A percentile compares a stretch with the other conserved stretches of the same genome.
Conservation (phyloP, 2,113 vertebrate genomes). For the Aramus guarauna region DNA sequence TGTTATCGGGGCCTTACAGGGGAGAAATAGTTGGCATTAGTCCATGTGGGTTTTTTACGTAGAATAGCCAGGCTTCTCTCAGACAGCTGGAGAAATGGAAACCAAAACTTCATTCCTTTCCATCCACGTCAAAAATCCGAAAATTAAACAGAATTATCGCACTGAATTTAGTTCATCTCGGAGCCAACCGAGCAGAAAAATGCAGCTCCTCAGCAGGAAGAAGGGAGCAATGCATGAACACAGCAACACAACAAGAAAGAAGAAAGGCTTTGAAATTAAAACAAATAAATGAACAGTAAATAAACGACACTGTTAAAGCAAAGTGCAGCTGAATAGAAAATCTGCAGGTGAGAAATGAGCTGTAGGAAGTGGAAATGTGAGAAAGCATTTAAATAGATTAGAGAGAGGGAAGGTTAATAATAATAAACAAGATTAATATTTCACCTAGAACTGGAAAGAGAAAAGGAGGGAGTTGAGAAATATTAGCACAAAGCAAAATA, state of each 20-base stretch:
- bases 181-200: conserved; percentile 12
- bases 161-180: not conserved
- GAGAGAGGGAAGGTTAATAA: conserved; percentile 1
- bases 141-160: not conserved
- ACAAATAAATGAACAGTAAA: conserved; percentile 34
- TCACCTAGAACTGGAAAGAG: not conserved
- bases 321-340: conserved; percentile 7
- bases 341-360: conserved; percentile 13
- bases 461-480: not conserved
- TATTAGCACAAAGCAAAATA: not conserved
- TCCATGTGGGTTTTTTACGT: not conserved
- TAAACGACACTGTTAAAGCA: conserved; percentile 17
- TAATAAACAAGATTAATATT: conserved; percentile 42
- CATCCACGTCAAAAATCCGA: not conserved
- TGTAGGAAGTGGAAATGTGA: conserved; percentile 14
- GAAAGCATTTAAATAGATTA: conserved; percentile 51
- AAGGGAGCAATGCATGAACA: not conserved
- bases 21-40: not conserved
- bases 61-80: not conserved
- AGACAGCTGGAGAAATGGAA: not conserved
- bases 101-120: not conserved
- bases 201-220: not conserved
- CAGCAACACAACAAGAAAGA: not conserved
- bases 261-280: conserved; percentile 22
- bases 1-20: too few species aligned